A percentile compares a stretch with the other conserved stretches of the same genome.
phyloP scores from a whole-genome alignment of 35 echinoderm and acorn worm species.

The Ophiothrix spiculata region DNA sequence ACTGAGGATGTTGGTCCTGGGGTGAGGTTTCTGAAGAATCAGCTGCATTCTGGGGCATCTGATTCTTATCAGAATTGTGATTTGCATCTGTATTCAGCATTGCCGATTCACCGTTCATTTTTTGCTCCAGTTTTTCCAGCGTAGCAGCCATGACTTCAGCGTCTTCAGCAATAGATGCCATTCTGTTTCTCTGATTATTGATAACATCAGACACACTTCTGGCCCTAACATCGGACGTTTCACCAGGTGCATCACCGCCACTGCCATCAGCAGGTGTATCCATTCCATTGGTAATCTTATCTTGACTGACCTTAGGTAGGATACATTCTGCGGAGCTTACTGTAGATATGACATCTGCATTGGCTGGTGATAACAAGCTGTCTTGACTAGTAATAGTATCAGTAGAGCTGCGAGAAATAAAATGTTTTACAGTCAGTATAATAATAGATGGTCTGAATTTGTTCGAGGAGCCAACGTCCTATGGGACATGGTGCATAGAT shows the following conservation, averaged over 20 bases:
- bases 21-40: not conserved
- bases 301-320: not conserved
- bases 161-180: not conserved
- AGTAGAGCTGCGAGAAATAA: constrained; percentile 48
- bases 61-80: not conserved
- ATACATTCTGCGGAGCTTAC: not conserved
- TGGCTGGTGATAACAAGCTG: constrained; percentile 69
- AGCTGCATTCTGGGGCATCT: not conserved
- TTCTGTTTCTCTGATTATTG: not conserved
- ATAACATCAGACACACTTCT: not conserved
- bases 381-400: constrained; percentile 74
- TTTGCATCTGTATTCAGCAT: not conserved
- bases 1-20: not conserved
- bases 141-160: not conserved
- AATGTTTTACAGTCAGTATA: too few relatives aligned
- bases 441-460: too few relatives aligned
- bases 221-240: not conserved
- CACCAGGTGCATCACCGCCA: not conserved
- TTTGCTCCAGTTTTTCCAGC: not conserved
- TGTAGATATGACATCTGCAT: not conserved
- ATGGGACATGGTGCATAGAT: too few relatives aligned
- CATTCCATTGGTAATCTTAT: not conserved
- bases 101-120: not conserved
- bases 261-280: not conserved
- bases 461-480: too few relatives aligned